Evolutionary conservation across 2,797 vertebrate species (phyloP), one percentile per base, ranked within the genome.

Genomic region (Eutrigla gurnardus): DNA sequence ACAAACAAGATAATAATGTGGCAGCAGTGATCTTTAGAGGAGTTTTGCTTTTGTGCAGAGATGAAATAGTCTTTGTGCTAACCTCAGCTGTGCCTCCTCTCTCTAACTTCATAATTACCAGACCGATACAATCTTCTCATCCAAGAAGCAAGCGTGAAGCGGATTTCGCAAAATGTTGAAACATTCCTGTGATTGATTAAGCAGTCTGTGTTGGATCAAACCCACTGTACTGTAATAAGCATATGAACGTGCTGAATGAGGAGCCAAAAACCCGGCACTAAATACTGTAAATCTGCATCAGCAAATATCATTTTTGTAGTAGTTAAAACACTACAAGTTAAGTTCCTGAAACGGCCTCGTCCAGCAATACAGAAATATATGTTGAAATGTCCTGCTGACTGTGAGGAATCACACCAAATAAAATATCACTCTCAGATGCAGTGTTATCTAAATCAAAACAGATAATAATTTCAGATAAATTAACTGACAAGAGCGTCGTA

Each of bases 241-340:
- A 73, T 60, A 84, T 63, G 43, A 72, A 83, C 33, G 50, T 67
- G 70, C 47, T 74, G n/a, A 80, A 73, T 72, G 57, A 70, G 39
- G 43, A 54, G 54, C 58, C 46, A 61, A 78, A 69, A 46, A 69
- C 57, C 71, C 71, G 65, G 63, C 46, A 65, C 15, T 18, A 58
- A 69, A 62, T 62, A 73, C 39, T 60, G 65, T 61, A 53, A n/a
- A 73, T 66, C 54, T 53, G 52, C 3, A 43, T 63, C 70, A 77
- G 60, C 58, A 59, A 65, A 45, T 53, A 79, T 63, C 11, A 60
- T 52, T 40, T 70, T 70, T 84, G 57, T 53, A 82, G 89, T 89
- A 90, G 87, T 91, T 91, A 90, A 90, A 92, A 92, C 91, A 93
- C 91, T 89, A 92, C 88, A 83, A 52, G 79, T 87, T 85, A 54